These are phyloP conservation scores for Eurois occulta DNA, from an alignment of 2,888 invertebrate species.

Conservation along the genomic window DNA sequence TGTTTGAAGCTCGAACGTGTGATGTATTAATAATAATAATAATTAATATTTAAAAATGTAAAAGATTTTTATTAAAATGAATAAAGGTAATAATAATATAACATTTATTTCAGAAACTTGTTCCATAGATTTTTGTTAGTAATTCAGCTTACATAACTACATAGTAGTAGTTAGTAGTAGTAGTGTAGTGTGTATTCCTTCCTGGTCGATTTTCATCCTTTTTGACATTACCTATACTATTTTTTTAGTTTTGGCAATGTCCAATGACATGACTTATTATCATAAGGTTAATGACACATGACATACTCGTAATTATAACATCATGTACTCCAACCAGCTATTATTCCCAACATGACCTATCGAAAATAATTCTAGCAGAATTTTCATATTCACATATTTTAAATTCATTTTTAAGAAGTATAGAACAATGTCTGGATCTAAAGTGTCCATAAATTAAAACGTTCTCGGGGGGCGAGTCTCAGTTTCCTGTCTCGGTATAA, in stretches of 20 bases:
- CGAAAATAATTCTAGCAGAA: constrained; percentile 43
- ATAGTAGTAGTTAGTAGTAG: too few species aligned
- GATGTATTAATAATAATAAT: too few species aligned
- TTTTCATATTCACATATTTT: constrained; percentile 61
- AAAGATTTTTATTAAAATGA: too few species aligned
- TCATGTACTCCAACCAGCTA: neutral
- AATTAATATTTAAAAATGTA: too few species aligned
- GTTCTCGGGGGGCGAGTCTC: constrained; percentile 81
- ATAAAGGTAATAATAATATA: too few species aligned
- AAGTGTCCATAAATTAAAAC: constrained; percentile 86
- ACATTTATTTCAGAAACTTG: too few species aligned
- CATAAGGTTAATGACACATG: neutral
- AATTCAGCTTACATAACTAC: too few species aligned
- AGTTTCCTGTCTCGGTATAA: constrained; percentile 84
- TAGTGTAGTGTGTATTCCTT: too few species aligned
- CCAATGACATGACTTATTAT: constrained; percentile 2
- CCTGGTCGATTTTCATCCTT: neutral
- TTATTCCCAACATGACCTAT: constrained; percentile 18
- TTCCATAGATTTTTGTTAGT: too few species aligned
- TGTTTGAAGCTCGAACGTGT: constrained; percentile 13
- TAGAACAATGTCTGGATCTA: constrained; percentile 76
- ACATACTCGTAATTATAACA: neutral
- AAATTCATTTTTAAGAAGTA: constrained; percentile 68
- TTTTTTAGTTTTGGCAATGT: neutral
- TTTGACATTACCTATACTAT: neutral